phyloP scores from a whole-genome alignment of 2,113 vertebrate genomes.

The Bufo gargarizans region DNA sequence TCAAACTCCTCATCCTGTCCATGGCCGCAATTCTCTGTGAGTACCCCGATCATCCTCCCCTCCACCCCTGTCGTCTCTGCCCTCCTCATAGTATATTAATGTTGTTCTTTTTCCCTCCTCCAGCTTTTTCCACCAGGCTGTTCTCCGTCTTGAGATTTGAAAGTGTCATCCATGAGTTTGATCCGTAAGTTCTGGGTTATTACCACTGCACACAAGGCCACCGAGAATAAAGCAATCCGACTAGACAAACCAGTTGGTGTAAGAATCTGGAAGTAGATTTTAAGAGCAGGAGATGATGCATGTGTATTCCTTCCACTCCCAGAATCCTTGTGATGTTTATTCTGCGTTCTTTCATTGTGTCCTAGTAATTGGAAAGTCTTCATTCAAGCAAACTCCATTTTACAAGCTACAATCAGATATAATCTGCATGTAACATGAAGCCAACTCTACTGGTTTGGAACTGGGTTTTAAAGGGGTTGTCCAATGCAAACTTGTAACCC shows the following conservation, averaged over 20 bases:
- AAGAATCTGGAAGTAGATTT: not conserved
- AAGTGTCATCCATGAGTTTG: constrained; percentile 99
- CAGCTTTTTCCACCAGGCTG: constrained; percentile 96
- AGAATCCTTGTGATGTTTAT: not conserved
- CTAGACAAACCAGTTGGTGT: not conserved
- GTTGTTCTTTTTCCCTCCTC: constrained; percentile 7
- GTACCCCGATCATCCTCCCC: constrained; percentile 62
- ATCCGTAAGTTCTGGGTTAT: constrained; percentile 85
- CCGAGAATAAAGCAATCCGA: no score
- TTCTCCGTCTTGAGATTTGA: constrained; percentile 97
- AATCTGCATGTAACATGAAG: not conserved
- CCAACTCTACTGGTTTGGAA: not conserved
- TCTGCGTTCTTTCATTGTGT: not conserved
- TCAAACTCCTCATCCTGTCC: constrained; percentile 97
- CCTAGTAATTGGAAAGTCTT: not conserved
- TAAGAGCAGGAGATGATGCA: not conserved
- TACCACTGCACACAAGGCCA: not conserved
- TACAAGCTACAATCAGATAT: not conserved
- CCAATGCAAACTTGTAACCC: no score
- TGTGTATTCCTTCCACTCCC: not conserved
- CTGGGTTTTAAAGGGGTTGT: no score
- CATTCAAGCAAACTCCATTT: not conserved
- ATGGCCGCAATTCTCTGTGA: constrained; percentile 98
- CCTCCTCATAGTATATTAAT: not conserved
- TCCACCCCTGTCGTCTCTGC: not conserved